Conservation (phyloP, 2,113 vertebrate genomes). For the Eurystomus gularis region DNA sequence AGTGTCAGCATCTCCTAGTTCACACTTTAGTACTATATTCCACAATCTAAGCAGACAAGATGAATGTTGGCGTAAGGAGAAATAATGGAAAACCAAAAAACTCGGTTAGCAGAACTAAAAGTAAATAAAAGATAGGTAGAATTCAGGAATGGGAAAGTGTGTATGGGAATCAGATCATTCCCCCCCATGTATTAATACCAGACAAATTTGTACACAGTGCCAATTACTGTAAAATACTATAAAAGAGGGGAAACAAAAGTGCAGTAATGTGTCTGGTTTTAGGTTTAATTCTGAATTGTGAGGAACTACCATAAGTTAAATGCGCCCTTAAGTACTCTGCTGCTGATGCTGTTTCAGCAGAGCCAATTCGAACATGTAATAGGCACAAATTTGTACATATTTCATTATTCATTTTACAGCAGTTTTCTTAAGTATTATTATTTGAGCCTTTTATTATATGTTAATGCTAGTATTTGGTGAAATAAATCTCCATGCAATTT, state of each 20-base stretch:
- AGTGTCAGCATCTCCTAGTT: conserved; percentile 29
- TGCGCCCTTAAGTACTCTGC: neutral
- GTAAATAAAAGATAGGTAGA: neutral
- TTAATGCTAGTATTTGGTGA: neutral
- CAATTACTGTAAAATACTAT: neutral
- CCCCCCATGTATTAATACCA: neutral
- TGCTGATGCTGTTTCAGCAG: neutral
- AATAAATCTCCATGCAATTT: neutral
- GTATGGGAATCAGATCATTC: neutral
- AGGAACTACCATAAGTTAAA: neutral
- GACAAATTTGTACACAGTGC: neutral
- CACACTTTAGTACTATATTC: neutral
- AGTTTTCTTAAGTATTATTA: neutral
- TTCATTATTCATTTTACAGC: neutral
- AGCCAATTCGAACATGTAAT: neutral
- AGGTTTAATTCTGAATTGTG: neutral
- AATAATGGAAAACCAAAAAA: neutral
- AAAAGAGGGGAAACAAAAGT: neutral
- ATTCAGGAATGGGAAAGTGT: neutral
- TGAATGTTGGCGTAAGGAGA: neutral
- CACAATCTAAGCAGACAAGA: neutral
- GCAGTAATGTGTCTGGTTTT: neutral
- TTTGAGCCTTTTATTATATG: neutral
- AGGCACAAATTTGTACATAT: neutral
- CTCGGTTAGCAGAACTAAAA: neutral